phyloP scores from a whole-genome alignment of 2,113 vertebrate species.

The Dolichallabes microphthalmus region DNA sequence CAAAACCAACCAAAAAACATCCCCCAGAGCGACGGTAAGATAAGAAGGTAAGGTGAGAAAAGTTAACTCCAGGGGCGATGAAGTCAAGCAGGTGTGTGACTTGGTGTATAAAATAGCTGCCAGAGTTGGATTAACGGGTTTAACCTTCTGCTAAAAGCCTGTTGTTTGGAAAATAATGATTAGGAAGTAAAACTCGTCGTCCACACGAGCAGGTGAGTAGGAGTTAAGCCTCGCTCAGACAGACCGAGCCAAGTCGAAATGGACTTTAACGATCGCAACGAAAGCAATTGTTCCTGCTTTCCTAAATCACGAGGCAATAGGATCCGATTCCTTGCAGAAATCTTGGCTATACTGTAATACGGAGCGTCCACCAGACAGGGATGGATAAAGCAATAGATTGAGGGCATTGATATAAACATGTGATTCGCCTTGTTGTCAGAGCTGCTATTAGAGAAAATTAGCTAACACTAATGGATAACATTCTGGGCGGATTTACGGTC shows the following conservation, averaged over 20 bases:
- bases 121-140: neutral
- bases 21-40: neutral
- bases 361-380: neutral
- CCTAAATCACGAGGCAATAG: neutral
- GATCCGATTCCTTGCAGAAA: neutral
- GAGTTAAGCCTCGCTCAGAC: neutral
- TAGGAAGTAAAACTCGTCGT: neutral
- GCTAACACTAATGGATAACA: neutral
- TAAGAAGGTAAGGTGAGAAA: neutral
- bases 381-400: neutral
- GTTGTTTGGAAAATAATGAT: neutral
- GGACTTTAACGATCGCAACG: too few species aligned
- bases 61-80: neutral
- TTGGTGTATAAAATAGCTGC: neutral
- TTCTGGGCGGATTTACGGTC: neutral
- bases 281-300: neutral
- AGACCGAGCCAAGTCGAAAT: neutral
- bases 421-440: neutral
- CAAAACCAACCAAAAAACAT: neutral
- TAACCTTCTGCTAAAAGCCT: neutral
- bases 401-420: neutral
- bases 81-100: slow-evolving; percentile 12
- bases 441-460: neutral
- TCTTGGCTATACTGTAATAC: neutral
- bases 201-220: neutral